Base-by-base conservation (phyloP, 2,797 vertebrate genomes). In the Adelosebastes latens region DNA sequence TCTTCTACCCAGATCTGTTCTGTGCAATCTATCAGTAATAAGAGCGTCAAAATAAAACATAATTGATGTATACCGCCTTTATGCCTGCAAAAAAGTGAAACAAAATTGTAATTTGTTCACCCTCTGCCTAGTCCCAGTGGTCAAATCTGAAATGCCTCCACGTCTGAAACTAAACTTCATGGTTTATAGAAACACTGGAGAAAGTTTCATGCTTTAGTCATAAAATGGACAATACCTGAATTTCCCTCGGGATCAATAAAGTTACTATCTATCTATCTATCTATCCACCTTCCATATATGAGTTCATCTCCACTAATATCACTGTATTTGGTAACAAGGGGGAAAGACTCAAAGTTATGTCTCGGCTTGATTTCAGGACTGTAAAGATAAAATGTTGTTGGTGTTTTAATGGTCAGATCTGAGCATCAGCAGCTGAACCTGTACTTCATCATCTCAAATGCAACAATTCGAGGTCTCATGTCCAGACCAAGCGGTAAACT, bases 91-190 rank as follows among this genome's bases (percentile, higher is more conserved):
- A 52, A 52, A 49, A 4, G 7, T 20, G 7, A 18, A 20, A 49
- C 0, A 49, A 49, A 49, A 20, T 0, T 10, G 4, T 0, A 53
- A 53, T 53, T 10, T 10, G 20, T 53, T 0, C n/a, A n/a, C 9
- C 0, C 52, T 53, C n/a, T 22, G 52, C 52, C 20, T 53, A 53
- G 52, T 53, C 52, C 52, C 20, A 53, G 52, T 22, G 52, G 52
- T 58, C 56, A 25, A 58, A 58, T 25, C 24, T 1, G 13, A 59
- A 59, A 59, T 29, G 7, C 56, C 13, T 59, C 56, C 0, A 59
- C 0, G 1, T 59, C 24, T 27, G 13, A 29, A 59, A 59, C 0
- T 24, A 27, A 25, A 56, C 12, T 56, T 56, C 52, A 13, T 56
- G 24, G 55, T 56, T 14, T 56, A 25, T 25, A 56, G 55, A 25